Evolutionary conservation across 2,797 vertebrate species (phyloP), one percentile per base, ranked within the genome.

Genomic region (Mus minutoides): DNA sequence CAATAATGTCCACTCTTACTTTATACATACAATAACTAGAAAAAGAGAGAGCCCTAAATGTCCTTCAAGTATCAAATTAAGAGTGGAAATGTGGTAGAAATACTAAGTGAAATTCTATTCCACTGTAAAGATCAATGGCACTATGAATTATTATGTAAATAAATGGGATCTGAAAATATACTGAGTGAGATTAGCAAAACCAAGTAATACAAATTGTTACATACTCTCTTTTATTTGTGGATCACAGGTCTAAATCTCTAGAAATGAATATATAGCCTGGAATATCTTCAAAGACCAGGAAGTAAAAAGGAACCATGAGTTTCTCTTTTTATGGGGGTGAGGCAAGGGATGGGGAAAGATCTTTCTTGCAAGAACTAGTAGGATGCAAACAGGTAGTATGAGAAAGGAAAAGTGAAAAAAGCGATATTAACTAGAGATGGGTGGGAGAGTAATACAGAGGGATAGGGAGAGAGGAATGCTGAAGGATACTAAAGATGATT

Each of bases 291-390:
- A 37, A 73, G 19, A 37, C n/a, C 69, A 73, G 3, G n/a, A 40
- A 37, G 69, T 73, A 73, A 37, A 73, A 73, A 37, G n/a, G 69
- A 19, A 40, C 69, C 19, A 37, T 40, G 19, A 9, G 1, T 22
- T 37, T 69, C 29, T 67, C 13, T 67, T 67, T 69, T 69, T n/a
- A n/a, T 17, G 16, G 34, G 16, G 67, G 67, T 69, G 14, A 1
- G 31, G 5, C 13, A 6, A 14, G 34, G 14, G 2, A 19, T 13
- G 14, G 6, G 0, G 12, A 34, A 2, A 7, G 67, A n/a, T 69
- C 67, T 19, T 69, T 8, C 16, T 17, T 69, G 67, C 16, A 69
- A 69, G 31, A 69, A 69, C 16, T n/a, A n/a, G 67, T 34, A 69
- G 34, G 67, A 69, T 6, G 49, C 10, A 49, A 49, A n/a, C 16